Evolutionary conservation across 2,113 vertebrate genomes (phyloP), one percentile per base, ranked within the genome.

Genomic region (Tamias sibiricus): DNA sequence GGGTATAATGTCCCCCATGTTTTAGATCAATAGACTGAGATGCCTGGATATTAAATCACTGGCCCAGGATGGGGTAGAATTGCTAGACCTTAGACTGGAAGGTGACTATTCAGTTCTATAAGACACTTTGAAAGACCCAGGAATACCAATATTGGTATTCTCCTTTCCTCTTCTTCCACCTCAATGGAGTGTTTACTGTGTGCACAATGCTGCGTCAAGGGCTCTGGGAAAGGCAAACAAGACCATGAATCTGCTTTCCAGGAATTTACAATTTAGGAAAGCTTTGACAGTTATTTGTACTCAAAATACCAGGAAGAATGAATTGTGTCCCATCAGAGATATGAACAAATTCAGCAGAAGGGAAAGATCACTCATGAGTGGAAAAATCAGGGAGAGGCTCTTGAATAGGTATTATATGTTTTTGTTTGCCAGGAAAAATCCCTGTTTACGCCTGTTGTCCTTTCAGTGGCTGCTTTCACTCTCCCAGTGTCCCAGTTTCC

Each of bases 181-280:
- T 77, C 40, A 86, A 30, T 0, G 17, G n/a, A 85, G 35, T 47
- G 24, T 59, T 92, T 77, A 92, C 30, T 82, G 3, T 40, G 32
- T 4, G n/a, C 32, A 28, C 13, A 85, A 71, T 12, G 8, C 64
- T 62, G 4, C 40, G 71, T n/a, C 79, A 88, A 88, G 64, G 10
- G 17, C 68, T 81, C 84, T 52, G 71, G 71, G 54, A 95, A 97
- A 91, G 35, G 10, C 64, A 84, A 93, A 86, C 9, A 80, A 93
- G 85, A 66, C 32, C 30, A 40, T 24, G 54, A 62, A 66, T 77
- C 75, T 75, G 20, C 52, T 94, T 96, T 85, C 94, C 40, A 96
- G 66, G 84, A 95, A 87, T 80, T 72, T 37, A 87, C 40, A 77
- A 30, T 77, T 84, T 84, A 96, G 72, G 87, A 94, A 68, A 88